Evolutionary conservation across 2,113 vertebrate species (phyloP), one percentile per base, ranked within the genome.

Genomic region (Anolis carolinensis): DNA sequence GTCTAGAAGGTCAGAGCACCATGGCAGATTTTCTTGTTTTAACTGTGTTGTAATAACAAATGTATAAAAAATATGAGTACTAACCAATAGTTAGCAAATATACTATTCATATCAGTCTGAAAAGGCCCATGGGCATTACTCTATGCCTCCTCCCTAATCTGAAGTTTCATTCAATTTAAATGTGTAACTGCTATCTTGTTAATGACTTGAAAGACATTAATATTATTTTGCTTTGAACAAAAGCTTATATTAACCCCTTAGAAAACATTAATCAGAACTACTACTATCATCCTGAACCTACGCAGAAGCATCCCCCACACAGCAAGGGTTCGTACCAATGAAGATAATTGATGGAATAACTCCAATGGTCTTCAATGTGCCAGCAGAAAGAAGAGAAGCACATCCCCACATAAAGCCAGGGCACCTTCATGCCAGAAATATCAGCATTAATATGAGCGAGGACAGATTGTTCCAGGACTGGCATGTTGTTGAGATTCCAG

Each of bases 291-390:
- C 59, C 18, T 83, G 36, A 4, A 32, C 52, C 90, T 65, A 0
- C 0, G 11, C n/a, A 92, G 5, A 8, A 0, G 82, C 5, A 44
- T 0, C 10, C 30, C 55, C 21, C 72, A 82, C 82, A 78, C 1
- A 16, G 83, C 85, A 63, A 78, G 5, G 67, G 27, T 39, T 68
- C 96, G 79, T 95, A 99, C 99, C 99, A 99, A 75, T 99, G 99
- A 91, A 99, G 94, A 92, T 98, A 99, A 95, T 99, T 99, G 95
- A 99, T 99, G 80, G 98, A 99, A 89, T 99, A 99, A 88, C 99
- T 99, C 99, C 99, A 99, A 94, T 99, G 99, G 93, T 99, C 98
- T 91, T 99, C 98, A 48, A 99, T 99, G 87, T 99, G 99, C 98
- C 99, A 99, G 92, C 98, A 99, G 90, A 99, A 99, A 0, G 98